Evolutionary conservation across 2,797 vertebrate species (phyloP).

Genomic region (Rhinogobio ventralis): DNA sequence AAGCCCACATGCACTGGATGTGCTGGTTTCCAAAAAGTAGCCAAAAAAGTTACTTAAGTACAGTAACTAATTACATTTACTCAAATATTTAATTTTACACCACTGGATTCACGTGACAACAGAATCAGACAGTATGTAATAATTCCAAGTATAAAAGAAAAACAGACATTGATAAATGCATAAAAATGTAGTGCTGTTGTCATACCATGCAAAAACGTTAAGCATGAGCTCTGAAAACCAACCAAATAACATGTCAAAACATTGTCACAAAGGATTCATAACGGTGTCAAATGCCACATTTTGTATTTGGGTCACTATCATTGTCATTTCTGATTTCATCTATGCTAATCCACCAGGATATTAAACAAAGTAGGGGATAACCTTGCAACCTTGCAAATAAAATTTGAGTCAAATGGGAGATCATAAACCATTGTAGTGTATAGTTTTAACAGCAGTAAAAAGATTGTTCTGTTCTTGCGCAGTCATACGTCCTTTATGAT

Average conservation of each 20-base stretch:
- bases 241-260: neutral
- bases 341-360: neutral
- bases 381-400: neutral
- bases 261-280: neutral
- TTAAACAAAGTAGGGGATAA: neutral
- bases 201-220: neutral
- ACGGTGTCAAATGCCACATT: neutral
- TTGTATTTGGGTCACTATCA: no score
- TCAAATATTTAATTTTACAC: no score
- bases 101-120: neutral
- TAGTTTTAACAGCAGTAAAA: constrained; percentile 4
- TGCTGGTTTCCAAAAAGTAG: no score
- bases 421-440: neutral
- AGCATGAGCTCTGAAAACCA: neutral
- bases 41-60: no score
- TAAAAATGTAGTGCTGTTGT: neutral
- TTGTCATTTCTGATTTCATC: constrained; percentile 8
- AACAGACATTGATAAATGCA: neutral
- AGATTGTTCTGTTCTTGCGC: neutral
- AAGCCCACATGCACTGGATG: no score
- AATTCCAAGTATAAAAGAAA: neutral
- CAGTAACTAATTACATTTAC: no score
- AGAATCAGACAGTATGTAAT: neutral
- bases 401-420: neutral
- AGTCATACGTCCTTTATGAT: constrained; percentile 10